phyloP scores from a whole-genome alignment of 2,113 vertebrate species.

The Oostethus manadensis region DNA sequence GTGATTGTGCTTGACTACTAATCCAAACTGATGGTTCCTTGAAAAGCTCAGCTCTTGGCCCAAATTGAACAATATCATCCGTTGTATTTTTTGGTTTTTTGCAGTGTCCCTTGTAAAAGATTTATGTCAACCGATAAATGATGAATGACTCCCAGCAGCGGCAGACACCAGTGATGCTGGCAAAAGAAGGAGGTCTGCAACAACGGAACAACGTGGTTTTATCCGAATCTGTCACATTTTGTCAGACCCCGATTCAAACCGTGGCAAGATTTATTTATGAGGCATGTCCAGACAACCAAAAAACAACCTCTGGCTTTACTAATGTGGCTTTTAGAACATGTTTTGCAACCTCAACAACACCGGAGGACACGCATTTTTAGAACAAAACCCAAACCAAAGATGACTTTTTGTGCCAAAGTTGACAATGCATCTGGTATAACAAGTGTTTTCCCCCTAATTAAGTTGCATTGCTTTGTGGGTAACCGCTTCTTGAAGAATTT shows the following conservation, averaged over 20 bases:
- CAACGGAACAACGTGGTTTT: background rate
- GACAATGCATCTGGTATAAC: slow-evolving; percentile 40
- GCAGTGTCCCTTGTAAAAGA: slow-evolving; percentile 19
- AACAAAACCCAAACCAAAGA: too few species aligned
- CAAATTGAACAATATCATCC: slow-evolving; percentile 15
- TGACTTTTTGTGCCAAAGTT: too few species aligned
- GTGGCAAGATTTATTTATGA: too few species aligned
- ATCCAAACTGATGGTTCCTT: background rate
- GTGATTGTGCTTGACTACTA: too few species aligned
- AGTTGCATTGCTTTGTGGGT: slow-evolving; percentile 33
- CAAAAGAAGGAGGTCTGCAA: background rate
- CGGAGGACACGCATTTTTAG: too few species aligned
- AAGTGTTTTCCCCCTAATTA: slow-evolving; percentile 30
- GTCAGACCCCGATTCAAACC: background rate
- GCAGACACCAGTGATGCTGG: slow-evolving; percentile 12
- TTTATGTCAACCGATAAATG: slow-evolving; percentile 32
- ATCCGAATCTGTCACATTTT: background rate
- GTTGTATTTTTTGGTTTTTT: too few species aligned
- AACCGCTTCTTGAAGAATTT: slow-evolving; percentile 43
- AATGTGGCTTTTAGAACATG: too few species aligned
- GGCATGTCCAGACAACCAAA: too few species aligned
- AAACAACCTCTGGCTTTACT: too few species aligned
- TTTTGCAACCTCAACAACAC: too few species aligned
- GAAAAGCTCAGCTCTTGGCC: slow-evolving; percentile 4
- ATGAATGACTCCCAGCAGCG: slow-evolving; percentile 30